Base-by-base conservation (phyloP, 30 jellyfish, hydroid and myxozoan genomes). In the Pseudorhiza aurosa region DNA sequence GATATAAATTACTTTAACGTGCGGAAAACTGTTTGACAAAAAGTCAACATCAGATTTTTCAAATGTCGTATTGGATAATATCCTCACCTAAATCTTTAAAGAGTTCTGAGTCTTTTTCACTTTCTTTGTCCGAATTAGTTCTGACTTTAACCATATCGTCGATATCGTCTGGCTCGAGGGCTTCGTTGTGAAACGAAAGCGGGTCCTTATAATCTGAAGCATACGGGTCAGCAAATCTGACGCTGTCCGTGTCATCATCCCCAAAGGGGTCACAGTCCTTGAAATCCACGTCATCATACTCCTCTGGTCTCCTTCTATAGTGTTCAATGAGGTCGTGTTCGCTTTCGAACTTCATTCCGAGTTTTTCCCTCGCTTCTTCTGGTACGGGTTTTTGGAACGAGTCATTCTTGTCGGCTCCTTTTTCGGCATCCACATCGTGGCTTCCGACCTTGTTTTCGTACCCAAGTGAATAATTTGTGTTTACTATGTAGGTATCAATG, bases 261-360 rank as follows among this genome's bases (percentile, higher is more conserved):
- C 59, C 88, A 29, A 64, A 65, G 11, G 84, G 83, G 51, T 80
- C 91, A 36, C 44, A 65, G 25, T 62, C 74, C 33, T 78, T 63
- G 49, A 60, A 46, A 35, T 78, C 90, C 30, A 36, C 73, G 44
- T 58, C 80, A 35, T 10, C 68, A 12, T 80, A 71, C 1, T 36
- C 67, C 4, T 51, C 91, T 1, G 74, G 73, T 24, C 80, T 68
- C 42, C 53, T 31, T 21, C 59, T 47, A 29, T 44, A 60, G 31
- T 80, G 91, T 56, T 80, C 91, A 1, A 80, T 45, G 44, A 80
- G 72, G 72, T 80, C 91, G 24, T 32, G 50, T 33, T 80, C 91
- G 77, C 91, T 80, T 44, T 80, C 91, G 35, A 80, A 80, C 26
- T 55, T 67, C 75, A 64, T 29, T 17, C 91, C 91, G 31, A 80